Percentiles rank a stretch among this genome's conserved stretches.
phyloP scores from a whole-genome alignment of 2,888 invertebrate species.

The Ochlodes sylvanus region DNA sequence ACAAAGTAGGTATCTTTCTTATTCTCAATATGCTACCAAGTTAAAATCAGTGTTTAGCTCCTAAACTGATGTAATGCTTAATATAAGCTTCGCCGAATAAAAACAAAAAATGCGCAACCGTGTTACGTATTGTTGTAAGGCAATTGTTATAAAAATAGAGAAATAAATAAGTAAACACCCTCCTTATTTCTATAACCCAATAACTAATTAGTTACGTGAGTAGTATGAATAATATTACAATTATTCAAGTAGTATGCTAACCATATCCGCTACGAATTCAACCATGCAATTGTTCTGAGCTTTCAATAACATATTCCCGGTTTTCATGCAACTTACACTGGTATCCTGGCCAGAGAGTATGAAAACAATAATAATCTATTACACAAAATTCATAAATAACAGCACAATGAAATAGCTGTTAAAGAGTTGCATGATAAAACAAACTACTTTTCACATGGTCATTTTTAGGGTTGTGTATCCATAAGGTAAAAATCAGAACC shows the following conservation, averaged over 20 bases:
- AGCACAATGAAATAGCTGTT: too few relatives aligned
- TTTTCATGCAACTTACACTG: constrained; percentile 33
- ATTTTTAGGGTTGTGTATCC: too few relatives aligned
- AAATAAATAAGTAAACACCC: neutral
- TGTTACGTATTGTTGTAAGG: neutral
- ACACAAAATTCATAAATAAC: neutral
- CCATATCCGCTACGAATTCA: constrained; percentile 13
- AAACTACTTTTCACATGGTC: too few relatives aligned
- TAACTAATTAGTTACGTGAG: neutral
- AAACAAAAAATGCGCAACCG: too few relatives aligned
- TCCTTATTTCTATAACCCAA: neutral
- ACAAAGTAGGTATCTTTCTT: neutral
- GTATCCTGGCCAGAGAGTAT: constrained; percentile 26
- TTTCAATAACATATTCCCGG: neutral
- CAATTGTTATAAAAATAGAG: neutral
- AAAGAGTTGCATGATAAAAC: too few relatives aligned
- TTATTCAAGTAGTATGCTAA: neutral
- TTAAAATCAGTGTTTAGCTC: neutral
- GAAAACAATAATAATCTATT: constrained; percentile 22
- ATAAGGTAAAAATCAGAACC: too few relatives aligned
- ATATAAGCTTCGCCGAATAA: too few relatives aligned
- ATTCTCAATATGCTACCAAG: neutral
- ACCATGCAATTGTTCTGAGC: constrained; percentile 27
- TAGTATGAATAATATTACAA: neutral
- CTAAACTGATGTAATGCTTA: too few relatives aligned